phyloP scores from a whole-genome alignment of 1,140 invertebrate genomes.

The Papilio dardanus region DNA sequence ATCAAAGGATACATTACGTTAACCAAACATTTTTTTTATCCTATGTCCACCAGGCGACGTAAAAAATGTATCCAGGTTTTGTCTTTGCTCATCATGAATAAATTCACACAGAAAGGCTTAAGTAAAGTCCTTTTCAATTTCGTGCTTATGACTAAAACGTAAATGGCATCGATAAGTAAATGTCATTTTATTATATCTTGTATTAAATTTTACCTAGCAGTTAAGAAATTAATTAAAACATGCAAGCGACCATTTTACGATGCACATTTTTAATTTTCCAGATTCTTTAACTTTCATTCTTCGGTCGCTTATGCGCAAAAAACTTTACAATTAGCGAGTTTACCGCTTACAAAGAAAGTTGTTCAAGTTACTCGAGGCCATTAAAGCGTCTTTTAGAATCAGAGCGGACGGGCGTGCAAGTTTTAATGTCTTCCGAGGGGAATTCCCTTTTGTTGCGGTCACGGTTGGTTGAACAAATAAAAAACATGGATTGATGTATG shows the following conservation, averaged over 20 bases:
- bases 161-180: neutral
- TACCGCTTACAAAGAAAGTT: constrained; percentile 58
- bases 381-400: constrained; percentile 65
- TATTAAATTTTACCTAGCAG: neutral
- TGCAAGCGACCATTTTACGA: constrained; percentile 22
- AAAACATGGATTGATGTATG: constrained; percentile 46
- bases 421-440: constrained; percentile 63
- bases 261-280: constrained; percentile 38
- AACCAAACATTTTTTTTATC: constrained; percentile 17
- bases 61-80: constrained; percentile 13
- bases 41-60: constrained; percentile 14
- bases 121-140: constrained; percentile 15
- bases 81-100: constrained; percentile 29
- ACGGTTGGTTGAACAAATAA: constrained; percentile 48
- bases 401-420: constrained; percentile 55
- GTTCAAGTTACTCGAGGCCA: constrained; percentile 55
- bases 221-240: constrained; percentile 12
- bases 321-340: constrained; percentile 68
- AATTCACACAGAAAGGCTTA: neutral
- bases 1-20: constrained; percentile 32
- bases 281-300: constrained; percentile 37
- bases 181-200: constrained; percentile 11
- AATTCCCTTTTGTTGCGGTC: constrained; percentile 49
- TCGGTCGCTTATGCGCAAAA: constrained; percentile 46
- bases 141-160: neutral